Evolutionary conservation across 2,113 vertebrate genomes (phyloP).

Genomic region (Saccopteryx bilineata): DNA sequence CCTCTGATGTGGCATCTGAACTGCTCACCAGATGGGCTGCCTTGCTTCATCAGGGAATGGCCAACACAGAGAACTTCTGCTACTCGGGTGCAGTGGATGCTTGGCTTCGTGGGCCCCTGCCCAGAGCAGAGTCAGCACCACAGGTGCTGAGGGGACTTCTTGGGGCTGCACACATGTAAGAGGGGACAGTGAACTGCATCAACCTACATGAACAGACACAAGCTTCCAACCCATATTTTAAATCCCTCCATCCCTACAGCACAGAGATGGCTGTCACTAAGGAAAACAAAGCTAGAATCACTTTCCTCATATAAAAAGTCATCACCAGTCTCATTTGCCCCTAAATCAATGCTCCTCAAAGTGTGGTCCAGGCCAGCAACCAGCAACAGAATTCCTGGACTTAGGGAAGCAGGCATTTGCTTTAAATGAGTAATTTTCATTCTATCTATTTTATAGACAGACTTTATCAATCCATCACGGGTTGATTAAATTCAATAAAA

Average conservation of each 20-base stretch:
- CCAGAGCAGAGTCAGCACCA: slow-evolving; percentile 56
- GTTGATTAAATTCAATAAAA: background rate
- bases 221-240: background rate
- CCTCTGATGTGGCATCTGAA: slow-evolving; percentile 22
- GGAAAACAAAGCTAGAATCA: background rate
- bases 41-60: slow-evolving; percentile 40
- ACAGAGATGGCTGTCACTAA: background rate
- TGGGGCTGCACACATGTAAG: background rate
- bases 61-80: background rate
- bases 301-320: background rate
- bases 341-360: background rate
- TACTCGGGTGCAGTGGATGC: slow-evolving; percentile 28
- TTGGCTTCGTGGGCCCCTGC: slow-evolving; percentile 28
- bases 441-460: background rate
- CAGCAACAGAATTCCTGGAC: background rate
- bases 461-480: background rate
- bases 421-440: background rate
- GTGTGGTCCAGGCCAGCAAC: background rate
- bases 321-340: background rate
- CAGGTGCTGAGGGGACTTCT: background rate
- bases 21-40: background rate
- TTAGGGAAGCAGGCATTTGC: no score
- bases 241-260: background rate
- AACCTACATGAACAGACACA: background rate
- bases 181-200: rapidly evolving